Evolutionary conservation across 2,113 vertebrate genomes (phyloP).

Genomic region (Lampris incognitus): DNA sequence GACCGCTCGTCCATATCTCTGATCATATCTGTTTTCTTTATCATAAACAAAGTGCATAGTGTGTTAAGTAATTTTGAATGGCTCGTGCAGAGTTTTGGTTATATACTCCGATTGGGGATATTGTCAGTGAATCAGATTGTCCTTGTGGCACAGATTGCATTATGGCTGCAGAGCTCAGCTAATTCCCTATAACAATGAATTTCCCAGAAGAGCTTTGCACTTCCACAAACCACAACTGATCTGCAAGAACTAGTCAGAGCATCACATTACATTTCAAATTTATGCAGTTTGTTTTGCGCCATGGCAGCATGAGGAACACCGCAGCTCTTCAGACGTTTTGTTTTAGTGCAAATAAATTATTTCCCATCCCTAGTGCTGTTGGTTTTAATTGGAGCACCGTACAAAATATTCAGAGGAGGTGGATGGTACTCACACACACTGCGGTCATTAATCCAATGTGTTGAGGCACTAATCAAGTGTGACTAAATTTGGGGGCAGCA

Average conservation of each 20-base stretch:
- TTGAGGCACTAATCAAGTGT: constrained; percentile 39
- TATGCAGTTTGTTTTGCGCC: constrained; percentile 1
- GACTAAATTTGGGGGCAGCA: constrained; percentile 67
- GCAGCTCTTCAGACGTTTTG: background rate
- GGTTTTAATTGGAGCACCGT: constrained; percentile 53
- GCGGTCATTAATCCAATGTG: constrained; percentile 48
- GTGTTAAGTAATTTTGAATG: too few relatives aligned
- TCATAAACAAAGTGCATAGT: too few relatives aligned
- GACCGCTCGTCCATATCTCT: too few relatives aligned
- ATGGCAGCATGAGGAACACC: background rate
- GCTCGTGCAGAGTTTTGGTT: background rate
- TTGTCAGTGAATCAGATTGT: constrained; percentile 10
- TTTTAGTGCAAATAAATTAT: constrained; percentile 27
- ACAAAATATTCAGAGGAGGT: constrained; percentile 33
- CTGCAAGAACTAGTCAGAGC: background rate
- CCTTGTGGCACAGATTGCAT: constrained; percentile 14
- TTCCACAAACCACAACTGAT: background rate
- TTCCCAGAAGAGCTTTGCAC: background rate
- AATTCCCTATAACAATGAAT: background rate
- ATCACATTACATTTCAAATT: constrained; percentile 13
- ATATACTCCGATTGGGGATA: background rate
- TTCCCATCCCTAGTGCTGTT: constrained; percentile 5
- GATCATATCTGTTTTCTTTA: too few relatives aligned
- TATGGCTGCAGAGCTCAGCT: background rate
- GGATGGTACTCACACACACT: constrained; percentile 28